Base-by-base conservation (phyloP, 2,888 invertebrate genomes). In the Tachystola acroxantha region DNA sequence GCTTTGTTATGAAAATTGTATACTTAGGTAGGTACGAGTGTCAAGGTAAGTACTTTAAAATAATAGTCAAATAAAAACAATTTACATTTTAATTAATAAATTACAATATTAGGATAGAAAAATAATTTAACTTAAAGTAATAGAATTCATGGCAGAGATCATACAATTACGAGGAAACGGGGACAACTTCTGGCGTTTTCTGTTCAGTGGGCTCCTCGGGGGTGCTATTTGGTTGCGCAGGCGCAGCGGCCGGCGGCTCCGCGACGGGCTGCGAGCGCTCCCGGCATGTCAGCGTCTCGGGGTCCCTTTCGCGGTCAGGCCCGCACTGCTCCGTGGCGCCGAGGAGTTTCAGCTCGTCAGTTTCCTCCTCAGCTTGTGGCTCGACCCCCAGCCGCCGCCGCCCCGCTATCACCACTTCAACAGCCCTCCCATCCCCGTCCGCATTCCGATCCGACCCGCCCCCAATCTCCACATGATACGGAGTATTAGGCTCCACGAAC, bases 301-400 rank as follows among this genome's bases (percentile, higher is more conserved):
- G 86, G 62, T 94, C 92, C 20, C 94, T 88, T 49, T 85, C 87
- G 53, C 91, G 85, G 32, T 90, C 93, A 0, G 93, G 94, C 10
- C 93, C 93, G 65, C 94, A 94, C 60, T 93, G 92, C 58, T 93
- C 93, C 34, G 88, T 86, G 11, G 91, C 92, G 0, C 93, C 92
- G 11, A 93, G 54, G 29, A 93, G 77, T 54, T 88, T 89, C 57
- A 87, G 72, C 46, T 89, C 82, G 10, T 84, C 77, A 12, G 45
- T n/a, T 14, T 55, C 48, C 1, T 44, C 45, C 45, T 67, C 68
- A 12, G 56, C 43, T 29, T 59, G 54, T 6, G 27, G 39, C 26
- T 75, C 79, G 10, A 57, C 44, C 12, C 72, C 71, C 12, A 58
- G 43, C 10, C 69, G 65, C 26, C 72, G 62, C 10, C 75, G 56